Evolutionary conservation across 1,140 invertebrate genomes (phyloP), one percentile per base, ranked within the genome.

Genomic region (Drosophila novamexicana): DNA sequence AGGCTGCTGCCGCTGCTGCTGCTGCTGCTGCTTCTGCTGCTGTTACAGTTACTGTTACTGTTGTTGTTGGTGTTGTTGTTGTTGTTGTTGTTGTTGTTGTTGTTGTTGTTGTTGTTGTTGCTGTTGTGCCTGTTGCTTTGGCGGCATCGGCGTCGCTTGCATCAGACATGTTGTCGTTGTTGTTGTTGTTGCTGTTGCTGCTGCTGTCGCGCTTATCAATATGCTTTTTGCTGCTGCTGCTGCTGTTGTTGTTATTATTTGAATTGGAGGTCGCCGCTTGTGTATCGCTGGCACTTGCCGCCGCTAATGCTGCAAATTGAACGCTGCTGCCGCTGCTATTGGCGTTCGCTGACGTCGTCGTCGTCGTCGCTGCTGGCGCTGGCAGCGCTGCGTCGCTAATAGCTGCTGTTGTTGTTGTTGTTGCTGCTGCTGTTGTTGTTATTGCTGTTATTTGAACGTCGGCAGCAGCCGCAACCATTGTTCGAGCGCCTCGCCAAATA

Each of bases 381-480:
- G 22, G 12, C 12, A 1, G 6, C 34, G 73, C 44, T 40, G 66
- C 58, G 49, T 53, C 37, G 29, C 14, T 4, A 22, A 22, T 22
- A 22, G 22, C 5, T 29, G 22, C 22, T 53, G 16, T 39, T 44
- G 42, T 37, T 32, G 34, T 39, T 44, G 66, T 53, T 71, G 56
- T 47, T 75, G 50, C 39, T 70, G 67, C 47, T 79, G 76, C 47
- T 66, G 63, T 18, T 45, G 66, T 53, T 71, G 49, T 47, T 75
- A 56, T 44, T 70, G 67, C 47, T 79, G 76, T 53, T 66, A 59
- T 73, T 89, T 73, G 68, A 49, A 77, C 72, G 72, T 73, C 83
- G 72, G 71, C 75, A 82, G 73, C 71, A 72, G 63, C 77, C 59
- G 85, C 79, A 75, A 88, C 79, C 83, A 88, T 88, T 88, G 83